These are phyloP conservation scores for Podarcis raffonei DNA, from an alignment of 2,113 vertebrate genomes.

Conservation along the genomic window DNA sequence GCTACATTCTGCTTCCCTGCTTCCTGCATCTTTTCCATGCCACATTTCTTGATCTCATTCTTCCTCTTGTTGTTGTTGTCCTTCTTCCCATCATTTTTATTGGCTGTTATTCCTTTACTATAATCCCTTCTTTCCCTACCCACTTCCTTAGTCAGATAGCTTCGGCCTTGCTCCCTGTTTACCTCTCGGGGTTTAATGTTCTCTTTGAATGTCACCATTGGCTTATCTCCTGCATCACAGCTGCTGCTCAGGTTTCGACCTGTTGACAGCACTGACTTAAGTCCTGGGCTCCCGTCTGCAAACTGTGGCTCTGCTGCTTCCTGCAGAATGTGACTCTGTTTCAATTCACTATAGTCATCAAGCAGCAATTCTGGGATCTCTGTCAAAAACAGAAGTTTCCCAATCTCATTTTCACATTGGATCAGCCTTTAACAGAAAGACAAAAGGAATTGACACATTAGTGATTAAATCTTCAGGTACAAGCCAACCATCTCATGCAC, in stretches of 20 bases:
- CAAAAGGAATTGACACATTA: conserved; percentile 35
- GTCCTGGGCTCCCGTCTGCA: conserved; percentile 81
- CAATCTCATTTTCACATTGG: conserved; percentile 87
- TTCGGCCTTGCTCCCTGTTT: conserved; percentile 82
- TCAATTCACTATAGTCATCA: conserved; percentile 88
- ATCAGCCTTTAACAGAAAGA: conserved; percentile 83
- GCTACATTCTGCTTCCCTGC: conserved; percentile 84
- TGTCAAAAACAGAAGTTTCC: conserved; percentile 90
- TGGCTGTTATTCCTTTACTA: conserved; percentile 80
- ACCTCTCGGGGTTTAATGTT: conserved; percentile 93
- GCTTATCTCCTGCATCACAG: conserved; percentile 87
- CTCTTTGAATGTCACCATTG: conserved; percentile 95
- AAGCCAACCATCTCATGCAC: background rate
- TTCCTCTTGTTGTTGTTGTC: conserved; percentile 87
- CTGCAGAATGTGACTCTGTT: conserved; percentile 87
- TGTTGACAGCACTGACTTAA: conserved; percentile 91
- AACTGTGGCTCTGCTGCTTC: conserved; percentile 84
- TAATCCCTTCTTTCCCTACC: conserved; percentile 84
- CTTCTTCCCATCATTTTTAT: conserved; percentile 87
- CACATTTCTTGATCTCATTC: conserved; percentile 87
- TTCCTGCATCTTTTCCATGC: conserved; percentile 83
- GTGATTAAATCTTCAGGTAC: background rate
- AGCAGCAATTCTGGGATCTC: conserved; percentile 91
- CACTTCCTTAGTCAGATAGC: conserved; percentile 83
- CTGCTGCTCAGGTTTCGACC: conserved; percentile 86